phyloP scores from a whole-genome alignment of 2,888 invertebrate species.

The Anthophora plumipes region DNA sequence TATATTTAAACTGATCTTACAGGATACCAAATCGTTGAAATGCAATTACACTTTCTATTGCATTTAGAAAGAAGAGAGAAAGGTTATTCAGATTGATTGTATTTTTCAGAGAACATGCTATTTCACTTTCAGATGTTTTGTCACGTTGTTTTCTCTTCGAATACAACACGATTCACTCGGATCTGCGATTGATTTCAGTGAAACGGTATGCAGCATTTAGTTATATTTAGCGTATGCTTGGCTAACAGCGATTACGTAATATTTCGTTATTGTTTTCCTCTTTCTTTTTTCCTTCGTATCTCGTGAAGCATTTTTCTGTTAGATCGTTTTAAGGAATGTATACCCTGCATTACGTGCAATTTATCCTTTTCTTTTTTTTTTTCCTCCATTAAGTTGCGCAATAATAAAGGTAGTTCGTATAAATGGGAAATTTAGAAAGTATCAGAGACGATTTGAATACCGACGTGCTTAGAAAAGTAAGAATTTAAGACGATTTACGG shows the following conservation, averaged over 20 bases:
- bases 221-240: conserved; percentile 19
- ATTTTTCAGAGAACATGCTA: conserved; percentile 36
- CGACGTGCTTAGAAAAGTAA: conserved; percentile 36
- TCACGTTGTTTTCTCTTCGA: conserved; percentile 1
- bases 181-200: not conserved
- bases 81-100: conserved; percentile 7
- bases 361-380: conserved; percentile 1
- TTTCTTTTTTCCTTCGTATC: not conserved
- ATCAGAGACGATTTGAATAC: conserved; percentile 34
- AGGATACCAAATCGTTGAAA: conserved; percentile 29
- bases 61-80: not conserved
- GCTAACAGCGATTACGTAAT: not conserved
- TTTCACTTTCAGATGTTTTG: conserved; percentile 64
- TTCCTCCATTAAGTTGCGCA: conserved; percentile 16
- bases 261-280: not conserved
- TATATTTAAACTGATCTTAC: conserved; percentile 27
- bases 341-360: not conserved
- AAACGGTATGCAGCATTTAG: conserved; percentile 38
- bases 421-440: conserved; percentile 24
- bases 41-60: conserved; percentile 33
- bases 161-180: conserved; percentile 15
- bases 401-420: conserved; percentile 18
- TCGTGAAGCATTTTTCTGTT: conserved; percentile 22
- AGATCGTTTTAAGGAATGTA: not conserved
- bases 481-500: conserved; percentile 40